These are phyloP conservation scores for Dexiosoma caninum DNA, from an alignment of 2,888 invertebrate species.

Conservation along the genomic window DNA sequence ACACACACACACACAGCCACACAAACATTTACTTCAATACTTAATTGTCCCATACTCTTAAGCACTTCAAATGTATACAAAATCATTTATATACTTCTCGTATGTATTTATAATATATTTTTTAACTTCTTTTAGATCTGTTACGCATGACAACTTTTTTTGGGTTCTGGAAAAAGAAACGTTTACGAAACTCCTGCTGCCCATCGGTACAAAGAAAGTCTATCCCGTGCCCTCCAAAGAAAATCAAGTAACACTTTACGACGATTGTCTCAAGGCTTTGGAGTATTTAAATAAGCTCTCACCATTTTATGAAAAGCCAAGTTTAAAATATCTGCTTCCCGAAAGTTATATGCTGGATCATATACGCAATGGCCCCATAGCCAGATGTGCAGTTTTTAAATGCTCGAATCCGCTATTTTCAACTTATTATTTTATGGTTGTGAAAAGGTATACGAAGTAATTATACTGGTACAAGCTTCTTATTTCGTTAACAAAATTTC, in stretches of 20 bases:
- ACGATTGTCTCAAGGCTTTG: constrained; percentile 73
- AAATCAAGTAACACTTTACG: constrained; percentile 73
- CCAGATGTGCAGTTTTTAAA: constrained; percentile 73
- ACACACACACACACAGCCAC: too few relatives aligned
- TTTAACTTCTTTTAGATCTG: constrained; percentile 38
- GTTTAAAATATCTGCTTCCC: constrained; percentile 70
- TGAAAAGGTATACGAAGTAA: constrained; percentile 71
- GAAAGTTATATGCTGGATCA: constrained; percentile 74
- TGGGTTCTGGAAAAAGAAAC: constrained; percentile 75
- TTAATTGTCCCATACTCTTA: too few relatives aligned
- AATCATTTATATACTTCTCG: not conserved
- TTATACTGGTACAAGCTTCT: not conserved
- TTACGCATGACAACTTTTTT: constrained; percentile 66
- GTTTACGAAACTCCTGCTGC: constrained; percentile 71
- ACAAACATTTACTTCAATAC: too few relatives aligned
- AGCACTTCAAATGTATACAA: too few relatives aligned
- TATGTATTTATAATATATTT: not conserved
- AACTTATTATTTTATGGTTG: constrained; percentile 76
- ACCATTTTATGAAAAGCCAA: constrained; percentile 71
- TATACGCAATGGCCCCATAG: constrained; percentile 74
- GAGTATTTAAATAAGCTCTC: constrained; percentile 70
- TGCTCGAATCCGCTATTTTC: constrained; percentile 74
- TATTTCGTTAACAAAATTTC: not conserved
- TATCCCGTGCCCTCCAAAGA: constrained; percentile 71
- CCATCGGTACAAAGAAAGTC: constrained; percentile 73